Conservation (phyloP, 2,888 invertebrate genomes). For the Tethea ocularis region DNA sequence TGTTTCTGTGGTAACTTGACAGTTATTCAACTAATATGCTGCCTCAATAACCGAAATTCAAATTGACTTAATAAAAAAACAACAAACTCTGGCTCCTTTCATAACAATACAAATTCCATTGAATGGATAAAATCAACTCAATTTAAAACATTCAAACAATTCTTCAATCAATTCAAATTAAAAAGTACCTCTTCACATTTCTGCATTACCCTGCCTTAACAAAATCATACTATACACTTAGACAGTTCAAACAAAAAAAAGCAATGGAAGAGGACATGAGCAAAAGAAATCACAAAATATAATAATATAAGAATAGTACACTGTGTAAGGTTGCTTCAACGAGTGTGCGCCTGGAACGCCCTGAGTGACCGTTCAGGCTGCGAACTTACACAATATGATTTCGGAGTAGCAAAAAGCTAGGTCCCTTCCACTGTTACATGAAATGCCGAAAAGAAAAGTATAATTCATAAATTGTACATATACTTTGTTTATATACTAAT, state of each 20-base stretch:
- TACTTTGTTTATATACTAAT: constrained; percentile 83
- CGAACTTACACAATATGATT: constrained; percentile 52
- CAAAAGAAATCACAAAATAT: constrained; percentile 78
- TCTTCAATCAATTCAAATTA: constrained; percentile 73
- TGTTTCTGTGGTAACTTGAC: constrained; percentile 80
- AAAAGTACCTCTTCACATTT: constrained; percentile 82
- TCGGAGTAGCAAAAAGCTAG: constrained; percentile 61
- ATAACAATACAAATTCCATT: constrained; percentile 81
- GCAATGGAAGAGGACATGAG: constrained; percentile 81
- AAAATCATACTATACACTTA: constrained; percentile 79
- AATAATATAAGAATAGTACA: constrained; percentile 52
- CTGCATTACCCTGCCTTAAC: constrained; percentile 83
- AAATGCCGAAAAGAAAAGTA: constrained; percentile 83
- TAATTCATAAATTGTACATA: constrained; percentile 84
- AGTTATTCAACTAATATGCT: constrained; percentile 77
- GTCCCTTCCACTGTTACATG: constrained; percentile 71
- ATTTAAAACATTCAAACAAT: constrained; percentile 81
- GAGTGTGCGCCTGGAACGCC: constrained; percentile 37
- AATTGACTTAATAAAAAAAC: constrained; percentile 78
- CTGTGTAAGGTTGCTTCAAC: constrained; percentile 59
- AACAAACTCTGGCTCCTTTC: constrained; percentile 77
- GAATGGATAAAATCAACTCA: constrained; percentile 81
- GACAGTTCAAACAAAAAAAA: constrained; percentile 77
- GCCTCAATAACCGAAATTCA: constrained; percentile 75
- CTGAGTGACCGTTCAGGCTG: constrained; percentile 35